Conservation (phyloP, 2,113 vertebrate genomes). For the Xiphorhynchus elegans region DNA sequence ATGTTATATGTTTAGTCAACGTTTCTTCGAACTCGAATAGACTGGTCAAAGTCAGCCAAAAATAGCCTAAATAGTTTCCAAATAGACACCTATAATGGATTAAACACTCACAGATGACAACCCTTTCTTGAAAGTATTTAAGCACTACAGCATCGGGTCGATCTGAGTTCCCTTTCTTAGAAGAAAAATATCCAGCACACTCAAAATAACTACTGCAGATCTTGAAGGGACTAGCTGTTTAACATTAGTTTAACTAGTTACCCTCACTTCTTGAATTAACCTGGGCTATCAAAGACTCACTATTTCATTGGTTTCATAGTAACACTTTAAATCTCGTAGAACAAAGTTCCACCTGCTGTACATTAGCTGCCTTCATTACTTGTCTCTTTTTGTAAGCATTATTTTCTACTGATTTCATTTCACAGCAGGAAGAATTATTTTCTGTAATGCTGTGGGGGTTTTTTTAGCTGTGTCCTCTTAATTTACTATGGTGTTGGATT, state of each 20-base stretch:
- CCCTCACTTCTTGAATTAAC: background rate
- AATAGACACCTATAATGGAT: background rate
- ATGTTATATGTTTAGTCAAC: background rate
- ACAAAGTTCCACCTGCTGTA: background rate
- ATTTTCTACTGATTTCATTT: background rate
- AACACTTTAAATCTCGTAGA: background rate
- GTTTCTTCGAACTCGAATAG: background rate
- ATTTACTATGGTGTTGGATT: background rate
- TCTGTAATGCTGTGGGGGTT: accelerated
- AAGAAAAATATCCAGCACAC: background rate
- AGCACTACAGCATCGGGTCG: background rate
- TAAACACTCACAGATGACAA: background rate
- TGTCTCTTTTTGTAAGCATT: background rate
- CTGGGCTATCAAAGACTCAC: background rate
- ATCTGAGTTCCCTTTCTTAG: background rate
- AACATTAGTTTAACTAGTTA: background rate
- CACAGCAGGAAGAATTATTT: background rate
- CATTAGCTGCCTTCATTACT: background rate
- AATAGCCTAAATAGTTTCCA: background rate
- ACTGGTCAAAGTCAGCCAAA: background rate
- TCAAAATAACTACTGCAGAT: background rate
- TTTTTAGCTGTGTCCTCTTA: background rate
- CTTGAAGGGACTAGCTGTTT: background rate
- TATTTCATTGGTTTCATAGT: background rate
- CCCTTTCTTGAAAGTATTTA: background rate